These are phyloP conservation scores for Crypturellus tataupa DNA, from an alignment of 2,797 vertebrate species.

Conservation along the genomic window DNA sequence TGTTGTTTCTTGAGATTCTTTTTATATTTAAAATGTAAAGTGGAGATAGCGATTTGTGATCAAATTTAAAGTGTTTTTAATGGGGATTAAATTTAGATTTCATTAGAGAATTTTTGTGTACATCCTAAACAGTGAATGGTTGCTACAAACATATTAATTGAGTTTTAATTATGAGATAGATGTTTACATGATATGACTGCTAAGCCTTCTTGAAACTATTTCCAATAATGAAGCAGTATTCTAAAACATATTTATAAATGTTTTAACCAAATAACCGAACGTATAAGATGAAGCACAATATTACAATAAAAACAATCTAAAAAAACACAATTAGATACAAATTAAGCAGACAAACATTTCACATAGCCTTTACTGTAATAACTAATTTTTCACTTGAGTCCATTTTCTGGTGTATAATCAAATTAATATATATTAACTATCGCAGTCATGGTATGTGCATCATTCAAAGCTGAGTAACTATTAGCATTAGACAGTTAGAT, in stretches of 20 bases:
- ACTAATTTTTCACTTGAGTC: slow-evolving; percentile 63
- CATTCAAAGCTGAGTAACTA: neutral
- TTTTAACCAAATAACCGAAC: slow-evolving; percentile 37
- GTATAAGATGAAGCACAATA: slow-evolving; percentile 21
- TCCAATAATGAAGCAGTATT: slow-evolving; percentile 43
- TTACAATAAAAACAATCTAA: slow-evolving; percentile 57
- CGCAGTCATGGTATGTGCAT: neutral
- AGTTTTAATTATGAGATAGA: slow-evolving; percentile 65
- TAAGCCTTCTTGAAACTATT: slow-evolving; percentile 58
- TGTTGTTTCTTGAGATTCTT: neutral
- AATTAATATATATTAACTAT: neutral
- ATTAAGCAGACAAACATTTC: slow-evolving; percentile 47
- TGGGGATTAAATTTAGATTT: slow-evolving; percentile 42
- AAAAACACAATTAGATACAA: neutral
- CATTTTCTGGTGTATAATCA: slow-evolving; percentile 38
- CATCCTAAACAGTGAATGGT: slow-evolving; percentile 40
- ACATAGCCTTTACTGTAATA: slow-evolving; percentile 19
- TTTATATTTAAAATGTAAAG: slow-evolving; percentile 44
- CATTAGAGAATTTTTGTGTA: slow-evolving; percentile 43
- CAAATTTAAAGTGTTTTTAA: slow-evolving; percentile 53
- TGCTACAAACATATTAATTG: slow-evolving; percentile 66
- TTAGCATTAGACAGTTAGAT: neutral
- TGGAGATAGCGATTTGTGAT: slow-evolving; percentile 35
- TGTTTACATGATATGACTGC: slow-evolving; percentile 52
- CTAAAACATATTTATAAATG: slow-evolving; percentile 15